Conservation (phyloP, 1,140 invertebrate genomes). For the Tachypleus tridentatus region DNA sequence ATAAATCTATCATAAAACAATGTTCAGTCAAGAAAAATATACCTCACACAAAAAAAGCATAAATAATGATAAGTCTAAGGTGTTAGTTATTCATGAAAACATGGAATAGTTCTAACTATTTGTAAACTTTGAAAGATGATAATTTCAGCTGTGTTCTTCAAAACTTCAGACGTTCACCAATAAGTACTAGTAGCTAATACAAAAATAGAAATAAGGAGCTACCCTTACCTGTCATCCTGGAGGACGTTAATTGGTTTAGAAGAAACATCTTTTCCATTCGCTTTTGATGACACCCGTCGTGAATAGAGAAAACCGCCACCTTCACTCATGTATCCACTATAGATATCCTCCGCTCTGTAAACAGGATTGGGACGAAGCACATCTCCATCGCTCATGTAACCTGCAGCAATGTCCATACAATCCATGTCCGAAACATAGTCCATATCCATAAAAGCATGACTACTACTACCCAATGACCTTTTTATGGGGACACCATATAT, state of each 20-base stretch:
- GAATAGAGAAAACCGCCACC: conserved; percentile 51
- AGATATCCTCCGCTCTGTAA: conserved; percentile 38
- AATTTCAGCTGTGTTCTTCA: too few species aligned
- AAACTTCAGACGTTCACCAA: too few species aligned
- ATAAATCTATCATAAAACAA: too few species aligned
- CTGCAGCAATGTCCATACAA: conserved; percentile 28
- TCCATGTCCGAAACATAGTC: conserved; percentile 35
- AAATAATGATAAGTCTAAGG: too few species aligned
- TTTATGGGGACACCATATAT: conserved; percentile 17
- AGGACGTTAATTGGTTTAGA: conserved; percentile 27
- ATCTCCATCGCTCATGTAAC: conserved; percentile 65
- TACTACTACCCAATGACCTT: conserved; percentile 11
- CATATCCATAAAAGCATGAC: conserved; percentile 21
- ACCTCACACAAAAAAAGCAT: too few species aligned
- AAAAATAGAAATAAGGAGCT: too few species aligned
- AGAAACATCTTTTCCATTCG: conserved; percentile 28
- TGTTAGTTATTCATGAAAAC: too few species aligned
- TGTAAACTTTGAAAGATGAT: too few species aligned
- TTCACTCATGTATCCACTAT: conserved; percentile 79
- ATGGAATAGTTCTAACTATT: too few species aligned
- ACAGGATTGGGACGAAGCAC: conserved; percentile 38
- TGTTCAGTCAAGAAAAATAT: too few species aligned
- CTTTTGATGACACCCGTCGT: conserved; percentile 2
- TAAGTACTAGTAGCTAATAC: too few species aligned
- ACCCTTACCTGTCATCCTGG: conserved; percentile 39